Evolutionary conservation across 2,113 vertebrate species (phyloP), one percentile per base, ranked within the genome.

Genomic region (Alethe castanea): DNA sequence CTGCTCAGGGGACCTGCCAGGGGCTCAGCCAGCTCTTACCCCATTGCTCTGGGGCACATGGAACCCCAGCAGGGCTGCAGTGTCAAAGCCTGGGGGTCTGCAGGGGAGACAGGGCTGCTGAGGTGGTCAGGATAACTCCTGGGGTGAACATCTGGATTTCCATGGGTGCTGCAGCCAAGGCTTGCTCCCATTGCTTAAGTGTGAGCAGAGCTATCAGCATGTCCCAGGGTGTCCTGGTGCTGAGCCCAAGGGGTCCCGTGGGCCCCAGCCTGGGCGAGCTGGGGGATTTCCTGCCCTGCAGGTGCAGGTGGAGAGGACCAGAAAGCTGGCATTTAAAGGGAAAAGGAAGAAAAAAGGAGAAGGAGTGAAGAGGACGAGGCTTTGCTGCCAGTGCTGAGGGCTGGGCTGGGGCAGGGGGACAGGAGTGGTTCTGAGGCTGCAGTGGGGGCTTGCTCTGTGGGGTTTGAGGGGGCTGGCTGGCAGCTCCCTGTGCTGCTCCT

Each of bases 211-310:
- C 50, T 19, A 18, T 31, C 0, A 1, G 48, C 61, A 66, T 35
- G 22, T 50, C 25, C 24, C 1, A 3, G 48, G 61, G 38, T 3
- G 6, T 47, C 28, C 52, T 2, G 5, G 8, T 0, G 1, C 18
- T 48, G 54, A 69, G n/a, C 40, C 50, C 2, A 2, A 42, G 61
- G 65, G n/a, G 24, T 52, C n/a, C 52, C 1, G 5, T 11, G 18
- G 0, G 0, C 36, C 4, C 3, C 52, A 42, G 65, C 28, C 29
- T 4, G 81, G 74, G 44, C 73, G 70, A 83, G 74, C 67, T 14
- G 6, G 42, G 74, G 70, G 70, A 83, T 96, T 97, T 97, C 87
- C 92, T 96, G 88, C 77, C 76, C 67, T 96, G 62, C 40, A n/a
- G n/a, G 48, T 97, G 57, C 40, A 31, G 45, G 20, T 23, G 25